Evolutionary conservation across 2,888 invertebrate genomes (phyloP).

Genomic region (Chloromyia formosa): DNA sequence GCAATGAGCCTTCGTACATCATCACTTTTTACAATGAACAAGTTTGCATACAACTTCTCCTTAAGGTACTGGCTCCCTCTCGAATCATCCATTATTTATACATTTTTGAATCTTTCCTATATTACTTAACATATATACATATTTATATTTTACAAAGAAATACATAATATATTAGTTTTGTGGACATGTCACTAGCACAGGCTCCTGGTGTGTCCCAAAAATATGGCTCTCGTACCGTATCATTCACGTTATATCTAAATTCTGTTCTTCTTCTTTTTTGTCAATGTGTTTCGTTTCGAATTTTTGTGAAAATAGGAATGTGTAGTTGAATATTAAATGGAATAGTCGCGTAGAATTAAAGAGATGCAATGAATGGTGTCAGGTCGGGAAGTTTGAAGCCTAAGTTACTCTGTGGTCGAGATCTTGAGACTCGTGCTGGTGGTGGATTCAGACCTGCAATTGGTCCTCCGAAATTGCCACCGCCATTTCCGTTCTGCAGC

Average conservation of each 20-base stretch:
- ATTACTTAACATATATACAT: slow-evolving; percentile 33
- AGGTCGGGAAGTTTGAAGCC: slow-evolving; percentile 83
- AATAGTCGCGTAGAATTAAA: slow-evolving; percentile 28
- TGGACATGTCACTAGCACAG: slow-evolving; percentile 15
- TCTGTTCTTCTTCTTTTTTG: background rate
- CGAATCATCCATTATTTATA: background rate
- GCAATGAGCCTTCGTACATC: background rate
- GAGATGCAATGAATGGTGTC: slow-evolving; percentile 70
- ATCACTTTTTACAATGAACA: slow-evolving; percentile 35
- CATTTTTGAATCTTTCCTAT: slow-evolving; percentile 6
- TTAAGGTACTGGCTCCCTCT: slow-evolving; percentile 27
- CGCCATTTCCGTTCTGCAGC: slow-evolving; percentile 62
- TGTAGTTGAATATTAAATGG: background rate
- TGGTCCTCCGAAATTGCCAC: slow-evolving; percentile 15
- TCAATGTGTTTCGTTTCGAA: background rate
- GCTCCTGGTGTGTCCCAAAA: slow-evolving; percentile 16
- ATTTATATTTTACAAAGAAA: slow-evolving; percentile 36
- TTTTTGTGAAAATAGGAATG: slow-evolving; percentile 17
- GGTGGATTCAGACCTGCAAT: slow-evolving; percentile 57
- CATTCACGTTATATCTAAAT: slow-evolving; percentile 1
- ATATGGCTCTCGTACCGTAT: slow-evolving; percentile 21
- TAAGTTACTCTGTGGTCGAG: slow-evolving; percentile 64
- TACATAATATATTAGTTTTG: slow-evolving; percentile 22
- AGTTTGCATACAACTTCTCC: background rate
- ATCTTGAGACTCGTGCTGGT: slow-evolving; percentile 62